Conservation (phyloP, 2,888 invertebrate species). For the Artemia sinica region DNA sequence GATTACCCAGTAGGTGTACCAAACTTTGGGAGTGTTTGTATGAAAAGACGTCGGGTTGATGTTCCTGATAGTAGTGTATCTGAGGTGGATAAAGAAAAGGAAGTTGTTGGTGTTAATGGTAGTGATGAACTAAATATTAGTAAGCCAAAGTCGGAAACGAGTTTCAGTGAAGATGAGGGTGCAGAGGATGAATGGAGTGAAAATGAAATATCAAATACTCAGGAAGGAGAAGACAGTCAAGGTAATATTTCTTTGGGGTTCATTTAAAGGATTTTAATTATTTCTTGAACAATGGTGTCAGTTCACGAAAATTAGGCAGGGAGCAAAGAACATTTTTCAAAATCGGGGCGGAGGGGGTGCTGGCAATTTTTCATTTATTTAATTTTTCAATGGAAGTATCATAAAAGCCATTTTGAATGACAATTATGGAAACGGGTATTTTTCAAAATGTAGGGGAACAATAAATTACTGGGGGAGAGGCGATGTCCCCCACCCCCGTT, state of each 20-base stretch:
- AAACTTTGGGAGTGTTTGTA: not conserved
- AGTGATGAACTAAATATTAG: not conserved
- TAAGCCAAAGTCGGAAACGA: slow-evolving; percentile 1
- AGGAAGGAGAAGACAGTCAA: slow-evolving; percentile 11
- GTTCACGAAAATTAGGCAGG: no score
- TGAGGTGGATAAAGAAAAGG: not conserved
- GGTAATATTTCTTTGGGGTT: not conserved
- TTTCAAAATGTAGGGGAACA: no score
- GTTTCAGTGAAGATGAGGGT: slow-evolving; percentile 13
- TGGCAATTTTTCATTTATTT: no score
- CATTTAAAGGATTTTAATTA: no score
- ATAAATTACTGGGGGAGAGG: no score
- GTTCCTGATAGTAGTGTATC: slow-evolving; percentile 2
- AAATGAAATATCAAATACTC: not conserved
- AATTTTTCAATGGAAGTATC: no score
- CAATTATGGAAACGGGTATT: no score
- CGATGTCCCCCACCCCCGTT: no score
- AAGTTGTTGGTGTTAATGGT: not conserved
- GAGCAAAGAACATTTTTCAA: no score
- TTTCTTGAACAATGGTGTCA: no score
- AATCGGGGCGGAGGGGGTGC: no score
- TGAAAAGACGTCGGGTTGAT: not conserved
- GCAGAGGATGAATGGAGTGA: slow-evolving; percentile 13
- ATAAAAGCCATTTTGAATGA: no score
- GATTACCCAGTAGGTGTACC: not conserved